Evolutionary conservation across 30 jellyfish, hydroid and myxozoan genomes (phyloP).

Genomic region (Sanderia malayensis): DNA sequence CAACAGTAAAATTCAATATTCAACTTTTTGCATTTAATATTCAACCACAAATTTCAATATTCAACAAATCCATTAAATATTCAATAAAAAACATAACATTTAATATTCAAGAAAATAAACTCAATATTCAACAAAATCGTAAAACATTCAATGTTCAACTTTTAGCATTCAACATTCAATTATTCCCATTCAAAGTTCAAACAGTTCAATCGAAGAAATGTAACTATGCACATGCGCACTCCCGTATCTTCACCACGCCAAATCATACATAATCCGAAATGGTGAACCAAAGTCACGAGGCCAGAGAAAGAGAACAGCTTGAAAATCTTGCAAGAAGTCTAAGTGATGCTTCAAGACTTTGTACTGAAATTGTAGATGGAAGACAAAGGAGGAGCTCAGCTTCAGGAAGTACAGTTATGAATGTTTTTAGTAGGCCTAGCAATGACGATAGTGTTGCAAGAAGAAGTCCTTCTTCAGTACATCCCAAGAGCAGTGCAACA

Average conservation of each 20-base stretch:
- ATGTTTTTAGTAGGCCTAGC: conserved; percentile 3
- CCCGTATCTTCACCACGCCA: too few species aligned
- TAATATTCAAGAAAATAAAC: neutral
- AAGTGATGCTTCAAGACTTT: neutral
- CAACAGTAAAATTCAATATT: too few species aligned
- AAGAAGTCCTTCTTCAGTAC: conserved; percentile 1
- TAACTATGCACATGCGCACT: neutral
- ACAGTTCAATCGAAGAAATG: neutral
- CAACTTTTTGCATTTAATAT: neutral
- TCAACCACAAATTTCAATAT: neutral
- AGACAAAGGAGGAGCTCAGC: conserved; percentile 7
- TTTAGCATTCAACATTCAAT: conserved; percentile 1
- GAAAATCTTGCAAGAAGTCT: neutral
- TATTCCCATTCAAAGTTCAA: conserved; percentile 1
- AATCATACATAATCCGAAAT: neutral
- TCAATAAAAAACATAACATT: neutral
- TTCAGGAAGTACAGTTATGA: conserved; percentile 2
- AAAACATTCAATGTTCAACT: conserved; percentile 1
- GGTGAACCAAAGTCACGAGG: conserved; percentile 2
- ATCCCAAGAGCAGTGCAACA: neutral
- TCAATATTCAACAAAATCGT: neutral
- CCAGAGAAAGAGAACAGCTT: conserved; percentile 3
- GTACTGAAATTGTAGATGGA: conserved; percentile 2
- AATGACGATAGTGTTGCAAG: neutral
- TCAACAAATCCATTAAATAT: neutral